phyloP scores from a whole-genome alignment of 2,888 invertebrate species.

The Thelaira solivaga region DNA sequence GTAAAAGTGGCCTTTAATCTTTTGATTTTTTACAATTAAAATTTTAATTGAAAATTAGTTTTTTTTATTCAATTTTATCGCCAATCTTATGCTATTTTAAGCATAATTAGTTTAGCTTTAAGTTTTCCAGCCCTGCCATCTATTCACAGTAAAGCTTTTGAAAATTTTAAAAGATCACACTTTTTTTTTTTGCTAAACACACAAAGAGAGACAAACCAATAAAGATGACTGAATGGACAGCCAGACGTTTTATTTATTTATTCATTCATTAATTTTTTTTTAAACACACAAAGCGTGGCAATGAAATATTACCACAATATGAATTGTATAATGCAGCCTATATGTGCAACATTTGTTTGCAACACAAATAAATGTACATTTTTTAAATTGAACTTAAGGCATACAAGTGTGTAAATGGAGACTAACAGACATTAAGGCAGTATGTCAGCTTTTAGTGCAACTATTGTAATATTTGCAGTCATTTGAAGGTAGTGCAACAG shows the following conservation, averaged over 20 bases:
- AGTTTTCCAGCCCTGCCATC: too few species aligned
- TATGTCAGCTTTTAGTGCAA: neutral
- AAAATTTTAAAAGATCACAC: slow-evolving; percentile 45
- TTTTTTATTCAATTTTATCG: too few species aligned
- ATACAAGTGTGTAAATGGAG: too few species aligned
- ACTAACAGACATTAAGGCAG: neutral
- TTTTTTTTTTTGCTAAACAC: neutral
- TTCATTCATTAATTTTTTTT: slow-evolving; percentile 2
- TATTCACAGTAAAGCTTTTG: slow-evolving; percentile 45
- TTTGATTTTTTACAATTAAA: too few species aligned
- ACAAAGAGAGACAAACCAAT: neutral
- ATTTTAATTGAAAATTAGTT: too few species aligned
- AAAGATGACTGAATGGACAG: neutral
- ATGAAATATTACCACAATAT: slow-evolving; percentile 75
- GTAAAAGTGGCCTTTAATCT: too few species aligned
- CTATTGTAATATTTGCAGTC: too few species aligned
- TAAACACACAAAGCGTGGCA: slow-evolving; percentile 59
- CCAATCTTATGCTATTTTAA: too few species aligned
- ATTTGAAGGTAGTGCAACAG: too few species aligned
- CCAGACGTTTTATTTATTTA: slow-evolving; percentile 4
- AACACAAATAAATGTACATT: neutral
- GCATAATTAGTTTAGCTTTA: too few species aligned
- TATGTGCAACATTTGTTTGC: neutral
- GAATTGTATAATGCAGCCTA: slow-evolving; percentile 40
- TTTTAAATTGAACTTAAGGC: neutral